Evolutionary conservation across 2,797 vertebrate genomes (phyloP), one percentile per base, ranked within the genome.

Genomic region (Pelobates cultripes): DNA sequence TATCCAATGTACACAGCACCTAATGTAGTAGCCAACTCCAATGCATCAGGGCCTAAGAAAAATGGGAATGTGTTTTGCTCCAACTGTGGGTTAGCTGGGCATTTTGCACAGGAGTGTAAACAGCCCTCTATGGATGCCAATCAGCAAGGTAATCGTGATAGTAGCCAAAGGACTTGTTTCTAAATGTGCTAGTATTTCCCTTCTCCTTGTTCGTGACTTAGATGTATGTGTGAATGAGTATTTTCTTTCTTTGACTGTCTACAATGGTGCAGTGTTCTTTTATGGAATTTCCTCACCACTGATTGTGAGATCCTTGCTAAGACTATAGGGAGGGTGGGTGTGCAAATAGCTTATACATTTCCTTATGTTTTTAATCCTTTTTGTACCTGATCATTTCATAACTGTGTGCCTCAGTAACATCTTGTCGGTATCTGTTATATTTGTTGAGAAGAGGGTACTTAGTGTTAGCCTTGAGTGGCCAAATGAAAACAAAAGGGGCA

Each of bases 21-120:
- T 86, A 93, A 92, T 42, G 90, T 96, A 90, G 91, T 97, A 90
- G 93, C 95, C 86, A 93, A 89, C 85, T 85, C 92, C 72, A 92
- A 91, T 87, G 89, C 92, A 43, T 88, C 94, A 0, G 93, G 93
- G 88, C 91, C 94, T 85, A 98, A 97, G 95, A 98, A 97, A 94
- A 97, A 94, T 2, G 95, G 96, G 86, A 96, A 91, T 14, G 89
- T 96, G 81, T 98, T 96, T 51, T 98, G 97, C 92, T 97, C 95
- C 89, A 98, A 97, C 94, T 98, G 97, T 86, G 97, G 97, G 53
- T 89, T 94, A 81, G 95, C 94, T 84, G 97, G 97, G 53, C 97
- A 98, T 92, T 96, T 95, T 80, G 95, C 96, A 85, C 95, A 96
- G 86, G 96, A 98, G 88, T 98, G 97, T 94, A 98, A 96, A 90